phyloP scores from a whole-genome alignment of 2,113 vertebrate species.

The Caloenas nicobarica region DNA sequence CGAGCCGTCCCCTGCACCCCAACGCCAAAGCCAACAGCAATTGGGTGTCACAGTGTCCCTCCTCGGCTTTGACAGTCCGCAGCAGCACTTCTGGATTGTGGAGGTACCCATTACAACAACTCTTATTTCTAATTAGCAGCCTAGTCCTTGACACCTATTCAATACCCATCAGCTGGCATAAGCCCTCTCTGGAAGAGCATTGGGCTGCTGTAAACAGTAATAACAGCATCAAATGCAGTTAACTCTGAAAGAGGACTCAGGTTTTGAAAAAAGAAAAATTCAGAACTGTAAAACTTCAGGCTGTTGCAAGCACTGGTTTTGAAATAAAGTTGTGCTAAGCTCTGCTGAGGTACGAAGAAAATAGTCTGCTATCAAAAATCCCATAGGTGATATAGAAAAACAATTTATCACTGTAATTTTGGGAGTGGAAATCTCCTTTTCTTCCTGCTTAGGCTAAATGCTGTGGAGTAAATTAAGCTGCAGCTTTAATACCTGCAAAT shows the following conservation, averaged over 20 bases:
- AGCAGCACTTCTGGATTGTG: not conserved
- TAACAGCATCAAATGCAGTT: not conserved
- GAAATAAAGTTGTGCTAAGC: not conserved
- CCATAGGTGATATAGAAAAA: not conserved
- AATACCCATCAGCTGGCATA: not conserved
- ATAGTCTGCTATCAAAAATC: not conserved
- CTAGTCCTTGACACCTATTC: not conserved
- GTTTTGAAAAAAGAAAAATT: not conserved
- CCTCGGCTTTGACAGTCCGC: accelerated
- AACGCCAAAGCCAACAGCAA: not conserved
- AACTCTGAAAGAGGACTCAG: not conserved
- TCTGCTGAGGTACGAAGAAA: not conserved
- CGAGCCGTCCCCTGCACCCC: too few relatives aligned
- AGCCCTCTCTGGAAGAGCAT: not conserved
- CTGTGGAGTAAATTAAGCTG: not conserved
- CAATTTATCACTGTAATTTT: not conserved
- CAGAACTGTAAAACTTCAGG: not conserved
- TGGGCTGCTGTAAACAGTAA: not conserved
- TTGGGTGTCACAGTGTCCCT: accelerated
- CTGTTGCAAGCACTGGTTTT: not conserved
- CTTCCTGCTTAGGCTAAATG: not conserved
- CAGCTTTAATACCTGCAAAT: not conserved
- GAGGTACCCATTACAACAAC: not conserved
- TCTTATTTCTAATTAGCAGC: not conserved
- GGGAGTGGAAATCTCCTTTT: not conserved